These are phyloP conservation scores for Sesia bembeciformis DNA, from an alignment of 2,888 invertebrate genomes.

Conservation along the genomic window DNA sequence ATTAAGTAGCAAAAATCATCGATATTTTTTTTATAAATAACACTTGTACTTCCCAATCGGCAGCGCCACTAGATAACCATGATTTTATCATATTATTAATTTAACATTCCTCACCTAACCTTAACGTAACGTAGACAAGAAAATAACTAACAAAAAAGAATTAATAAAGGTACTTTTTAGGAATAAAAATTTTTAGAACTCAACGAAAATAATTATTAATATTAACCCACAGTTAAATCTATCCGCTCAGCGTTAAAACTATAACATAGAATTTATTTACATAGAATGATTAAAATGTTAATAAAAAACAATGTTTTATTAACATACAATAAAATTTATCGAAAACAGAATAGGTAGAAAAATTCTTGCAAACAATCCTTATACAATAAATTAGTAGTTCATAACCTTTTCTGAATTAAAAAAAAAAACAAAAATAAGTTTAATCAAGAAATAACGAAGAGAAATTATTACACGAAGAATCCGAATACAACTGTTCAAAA, in stretches of 20 bases:
- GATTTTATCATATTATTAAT: conserved; percentile 32
- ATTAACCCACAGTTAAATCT: conserved; percentile 37
- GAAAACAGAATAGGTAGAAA: conserved; percentile 15
- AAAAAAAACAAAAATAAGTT: background rate
- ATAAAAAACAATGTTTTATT: conserved; percentile 11
- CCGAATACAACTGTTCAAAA: conserved; percentile 24
- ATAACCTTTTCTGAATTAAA: background rate
- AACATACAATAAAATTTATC: conserved; percentile 22
- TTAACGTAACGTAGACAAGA: conserved; percentile 40
- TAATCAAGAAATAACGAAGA: background rate
- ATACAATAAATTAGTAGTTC: background rate
- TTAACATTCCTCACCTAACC: conserved; percentile 25
- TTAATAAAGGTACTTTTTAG: conserved; percentile 60
- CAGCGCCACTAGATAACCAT: conserved; percentile 21
- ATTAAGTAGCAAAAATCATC: conserved; percentile 48
- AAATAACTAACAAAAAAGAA: conserved; percentile 47
- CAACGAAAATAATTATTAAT: conserved; percentile 39
- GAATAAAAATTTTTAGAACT: conserved; percentile 63
- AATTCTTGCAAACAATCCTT: conserved; percentile 1
- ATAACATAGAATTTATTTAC: conserved; percentile 25
- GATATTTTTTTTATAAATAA: conserved; percentile 37
- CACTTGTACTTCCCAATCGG: conserved; percentile 46
- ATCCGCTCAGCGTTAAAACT: conserved; percentile 48
- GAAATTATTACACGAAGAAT: background rate
- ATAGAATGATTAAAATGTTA: conserved; percentile 19